Evolutionary conservation across 1,140 invertebrate species (phyloP).

Genomic region (Homalodisca vitripennis): DNA sequence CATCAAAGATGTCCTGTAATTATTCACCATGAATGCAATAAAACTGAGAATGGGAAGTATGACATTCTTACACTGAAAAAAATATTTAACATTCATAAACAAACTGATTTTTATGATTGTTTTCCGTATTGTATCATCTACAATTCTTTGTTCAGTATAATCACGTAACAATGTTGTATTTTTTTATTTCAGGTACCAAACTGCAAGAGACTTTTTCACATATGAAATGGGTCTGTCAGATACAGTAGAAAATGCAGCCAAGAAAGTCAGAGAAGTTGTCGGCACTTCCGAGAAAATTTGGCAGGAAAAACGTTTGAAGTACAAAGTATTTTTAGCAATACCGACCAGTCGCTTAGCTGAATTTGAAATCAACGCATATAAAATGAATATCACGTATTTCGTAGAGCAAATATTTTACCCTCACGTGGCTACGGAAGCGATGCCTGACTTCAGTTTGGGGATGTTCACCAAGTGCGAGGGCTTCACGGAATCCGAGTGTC

Average conservation of each 20-base stretch:
- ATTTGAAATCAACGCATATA: conserved; percentile 54
- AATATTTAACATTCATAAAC: too few relatives aligned
- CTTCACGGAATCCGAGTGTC: conserved; percentile 40
- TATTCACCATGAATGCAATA: too few relatives aligned
- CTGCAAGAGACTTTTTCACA: conserved; percentile 64
- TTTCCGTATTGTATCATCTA: too few relatives aligned
- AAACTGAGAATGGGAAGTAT: too few relatives aligned
- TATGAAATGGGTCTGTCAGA: conserved; percentile 66
- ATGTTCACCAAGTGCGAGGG: conserved; percentile 44
- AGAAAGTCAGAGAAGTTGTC: conserved; percentile 56
- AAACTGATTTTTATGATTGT: too few relatives aligned
- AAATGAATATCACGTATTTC: conserved; percentile 50
- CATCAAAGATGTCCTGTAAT: too few relatives aligned
- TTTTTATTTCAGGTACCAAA: conserved; percentile 54
- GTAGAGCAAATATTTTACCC: conserved; percentile 63
- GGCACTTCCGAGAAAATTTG: conserved; percentile 58
- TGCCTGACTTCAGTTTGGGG: conserved; percentile 55
- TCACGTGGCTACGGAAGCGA: conserved; percentile 71
- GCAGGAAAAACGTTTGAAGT: conserved; percentile 56
- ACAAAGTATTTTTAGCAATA: conserved; percentile 67
- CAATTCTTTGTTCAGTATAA: neutral
- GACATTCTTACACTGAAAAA: too few relatives aligned
- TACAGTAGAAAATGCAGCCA: conserved; percentile 55
- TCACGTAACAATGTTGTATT: too few relatives aligned
- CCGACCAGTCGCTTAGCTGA: conserved; percentile 61